These are phyloP conservation scores for Pipa parva DNA, from an alignment of 2,113 vertebrate species.

Conservation along the genomic window DNA sequence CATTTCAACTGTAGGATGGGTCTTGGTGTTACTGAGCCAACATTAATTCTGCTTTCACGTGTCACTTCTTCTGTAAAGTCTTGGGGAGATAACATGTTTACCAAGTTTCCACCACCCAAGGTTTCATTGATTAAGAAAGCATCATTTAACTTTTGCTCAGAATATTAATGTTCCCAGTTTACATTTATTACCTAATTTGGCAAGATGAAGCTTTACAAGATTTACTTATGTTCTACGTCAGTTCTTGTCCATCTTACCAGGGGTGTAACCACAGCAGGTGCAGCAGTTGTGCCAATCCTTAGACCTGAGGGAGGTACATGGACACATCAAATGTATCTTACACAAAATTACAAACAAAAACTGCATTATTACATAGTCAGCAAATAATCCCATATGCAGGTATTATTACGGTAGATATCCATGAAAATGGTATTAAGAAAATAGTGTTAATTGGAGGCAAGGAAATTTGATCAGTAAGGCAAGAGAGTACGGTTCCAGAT, in stretches of 20 bases:
- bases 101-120: background rate
- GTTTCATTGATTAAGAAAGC: background rate
- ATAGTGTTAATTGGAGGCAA: too few species aligned
- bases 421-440: too few species aligned
- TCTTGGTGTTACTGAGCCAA: constrained; percentile 43
- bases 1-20: constrained; percentile 56
- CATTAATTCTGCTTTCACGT: constrained; percentile 40
- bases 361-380: too few species aligned
- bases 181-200: background rate
- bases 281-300: too few species aligned
- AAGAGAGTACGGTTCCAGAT: too few species aligned
- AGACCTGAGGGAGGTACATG: too few species aligned
- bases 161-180: constrained; percentile 19
- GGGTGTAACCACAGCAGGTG: too few species aligned
- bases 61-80: background rate
- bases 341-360: too few species aligned
- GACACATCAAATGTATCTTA: background rate
- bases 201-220: background rate
- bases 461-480: too few species aligned
- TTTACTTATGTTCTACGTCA: constrained; percentile 16
- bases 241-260: too few species aligned
- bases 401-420: too few species aligned
- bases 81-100: background rate
- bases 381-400: too few species aligned
- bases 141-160: background rate